Percentiles rank a stretch among this genome's conserved stretches.
Evolutionary conservation across 1,140 invertebrate genomes (phyloP).

Genomic region (Plectrocnemia conspersa): DNA sequence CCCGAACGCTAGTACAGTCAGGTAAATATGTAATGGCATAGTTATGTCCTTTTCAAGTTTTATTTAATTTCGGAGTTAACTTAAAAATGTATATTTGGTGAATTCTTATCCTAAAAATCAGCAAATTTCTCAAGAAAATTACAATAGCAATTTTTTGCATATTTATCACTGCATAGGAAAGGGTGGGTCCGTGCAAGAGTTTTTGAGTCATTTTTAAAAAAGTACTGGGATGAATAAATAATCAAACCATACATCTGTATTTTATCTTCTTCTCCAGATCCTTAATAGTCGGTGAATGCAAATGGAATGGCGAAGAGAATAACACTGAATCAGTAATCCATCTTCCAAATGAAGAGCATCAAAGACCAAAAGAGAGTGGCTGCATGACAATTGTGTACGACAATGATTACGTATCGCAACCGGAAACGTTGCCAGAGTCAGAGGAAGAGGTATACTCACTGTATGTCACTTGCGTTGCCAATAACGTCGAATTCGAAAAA

Average conservation of each 20-base stretch:
- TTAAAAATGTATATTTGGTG: neutral
- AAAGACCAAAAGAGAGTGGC: constrained; percentile 3
- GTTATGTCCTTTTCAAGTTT: too few species aligned
- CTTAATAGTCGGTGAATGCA: constrained; percentile 30
- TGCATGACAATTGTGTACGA: constrained; percentile 26
- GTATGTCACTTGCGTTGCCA: constrained; percentile 3
- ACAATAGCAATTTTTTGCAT: neutral
- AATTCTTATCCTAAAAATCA: too few species aligned
- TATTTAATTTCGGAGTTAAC: too few species aligned
- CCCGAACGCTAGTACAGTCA: constrained; percentile 73
- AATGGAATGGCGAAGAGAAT: constrained; percentile 24
- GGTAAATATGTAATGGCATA: constrained; percentile 45
- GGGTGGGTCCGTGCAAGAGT: too few species aligned
- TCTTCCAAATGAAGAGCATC: constrained; percentile 6
- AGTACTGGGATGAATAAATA: too few species aligned
- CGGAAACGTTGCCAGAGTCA: constrained; percentile 13
- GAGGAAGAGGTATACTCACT: constrained; percentile 25
- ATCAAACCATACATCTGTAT: too few species aligned
- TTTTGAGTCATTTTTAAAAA: too few species aligned
- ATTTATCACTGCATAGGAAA: too few species aligned
- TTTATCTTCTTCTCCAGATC: constrained; percentile 20
- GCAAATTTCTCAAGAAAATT: too few species aligned
- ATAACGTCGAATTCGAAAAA: neutral
- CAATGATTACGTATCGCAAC: constrained; percentile 20
- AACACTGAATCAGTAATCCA: constrained; percentile 3